Evolutionary conservation across 2,888 invertebrate species (phyloP).

Genomic region (Abrostola triplasia): DNA sequence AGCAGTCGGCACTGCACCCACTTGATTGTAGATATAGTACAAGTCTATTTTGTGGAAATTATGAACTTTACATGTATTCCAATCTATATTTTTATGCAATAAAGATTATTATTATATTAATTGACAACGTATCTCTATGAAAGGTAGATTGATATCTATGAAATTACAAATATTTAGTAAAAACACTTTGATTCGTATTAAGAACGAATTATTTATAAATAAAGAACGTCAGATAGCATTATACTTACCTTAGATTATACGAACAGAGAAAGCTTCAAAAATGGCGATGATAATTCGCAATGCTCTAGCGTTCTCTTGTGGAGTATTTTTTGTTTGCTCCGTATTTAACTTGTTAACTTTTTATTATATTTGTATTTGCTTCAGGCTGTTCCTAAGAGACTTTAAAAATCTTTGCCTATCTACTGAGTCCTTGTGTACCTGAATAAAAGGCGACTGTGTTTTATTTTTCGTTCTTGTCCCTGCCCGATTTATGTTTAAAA

Average conservation of each 20-base stretch:
- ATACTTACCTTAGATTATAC: conserved; percentile 56
- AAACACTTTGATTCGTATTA: too few relatives aligned
- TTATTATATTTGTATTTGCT: conserved; percentile 58
- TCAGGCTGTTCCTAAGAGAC: conserved; percentile 37
- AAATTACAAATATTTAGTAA: too few relatives aligned
- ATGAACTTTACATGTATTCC: too few relatives aligned
- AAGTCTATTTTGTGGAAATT: too few relatives aligned
- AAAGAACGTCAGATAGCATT: conserved; percentile 58
- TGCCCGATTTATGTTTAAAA: conserved; percentile 9
- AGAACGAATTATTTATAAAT: too few relatives aligned
- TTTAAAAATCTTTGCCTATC: conserved; percentile 46
- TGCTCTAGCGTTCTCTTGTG: conserved; percentile 60
- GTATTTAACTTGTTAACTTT: conserved; percentile 64
- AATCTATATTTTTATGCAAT: too few relatives aligned
- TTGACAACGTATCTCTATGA: background rate
- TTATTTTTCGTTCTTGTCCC: conserved; percentile 41
- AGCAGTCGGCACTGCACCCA: too few relatives aligned
- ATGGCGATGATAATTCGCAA: conserved; percentile 69
- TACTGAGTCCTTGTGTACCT: conserved; percentile 26
- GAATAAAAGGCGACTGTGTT: conserved; percentile 24
- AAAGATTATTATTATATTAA: too few relatives aligned
- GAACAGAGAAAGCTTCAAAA: conserved; percentile 72
- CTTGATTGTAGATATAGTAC: too few relatives aligned
- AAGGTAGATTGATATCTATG: too few relatives aligned
- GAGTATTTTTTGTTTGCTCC: conserved; percentile 66